phyloP scores from a whole-genome alignment of 2,113 vertebrate genomes.

The Electrona antarctica region DNA sequence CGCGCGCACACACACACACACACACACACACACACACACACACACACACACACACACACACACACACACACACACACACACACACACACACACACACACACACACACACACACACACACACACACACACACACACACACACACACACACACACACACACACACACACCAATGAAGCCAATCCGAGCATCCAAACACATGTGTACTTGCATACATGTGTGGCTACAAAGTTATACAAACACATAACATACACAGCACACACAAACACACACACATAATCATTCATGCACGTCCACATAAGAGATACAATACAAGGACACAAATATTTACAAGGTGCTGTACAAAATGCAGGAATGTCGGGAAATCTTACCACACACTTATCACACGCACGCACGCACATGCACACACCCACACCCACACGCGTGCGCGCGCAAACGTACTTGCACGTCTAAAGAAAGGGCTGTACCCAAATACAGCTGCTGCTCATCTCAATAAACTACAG shows the following conservation, averaged over 20 bases:
- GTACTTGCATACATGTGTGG: slow-evolving; percentile 9
- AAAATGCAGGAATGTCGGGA: no score
- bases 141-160: background rate
- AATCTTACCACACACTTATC: no score
- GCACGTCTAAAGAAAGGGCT: slow-evolving; percentile 51
- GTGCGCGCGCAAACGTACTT: background rate
- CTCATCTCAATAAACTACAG: slow-evolving; percentile 71
- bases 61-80: no score
- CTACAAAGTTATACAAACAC: background rate
- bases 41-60: no score
- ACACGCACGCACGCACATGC: no score
- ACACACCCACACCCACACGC: no score
- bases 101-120: background rate
- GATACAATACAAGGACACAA: no score
- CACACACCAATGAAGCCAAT: background rate
- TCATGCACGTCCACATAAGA: no score
- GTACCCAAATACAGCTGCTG: slow-evolving; percentile 80
- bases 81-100: no score
- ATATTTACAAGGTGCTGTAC: no score
- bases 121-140: background rate
- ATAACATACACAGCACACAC: slow-evolving; percentile 23
- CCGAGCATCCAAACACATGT: background rate
- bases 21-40: background rate
- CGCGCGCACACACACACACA: slow-evolving; percentile 8
- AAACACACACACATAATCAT: background rate